Conservation (phyloP, 1,140 invertebrate genomes). For the Drosophila sucinea region DNA sequence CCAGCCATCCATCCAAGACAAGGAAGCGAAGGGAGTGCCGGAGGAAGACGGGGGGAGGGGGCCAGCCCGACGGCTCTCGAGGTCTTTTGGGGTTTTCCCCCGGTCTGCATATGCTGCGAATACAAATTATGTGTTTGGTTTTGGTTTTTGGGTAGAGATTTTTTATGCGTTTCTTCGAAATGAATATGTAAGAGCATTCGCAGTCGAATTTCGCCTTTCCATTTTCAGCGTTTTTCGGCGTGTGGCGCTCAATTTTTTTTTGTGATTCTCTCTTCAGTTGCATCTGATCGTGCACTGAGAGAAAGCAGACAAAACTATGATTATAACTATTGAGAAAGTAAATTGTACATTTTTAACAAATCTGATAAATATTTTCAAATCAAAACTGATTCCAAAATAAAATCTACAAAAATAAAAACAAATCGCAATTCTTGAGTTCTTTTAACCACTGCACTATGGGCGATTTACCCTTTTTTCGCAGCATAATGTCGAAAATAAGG, state of each 20-base stretch:
- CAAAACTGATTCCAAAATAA: too few species aligned
- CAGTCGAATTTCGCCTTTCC: conserved; percentile 48
- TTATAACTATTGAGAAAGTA: too few species aligned
- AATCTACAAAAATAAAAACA: too few species aligned
- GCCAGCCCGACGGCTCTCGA: not conserved
- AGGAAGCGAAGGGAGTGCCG: not conserved
- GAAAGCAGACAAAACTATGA: not conserved
- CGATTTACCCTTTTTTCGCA: too few species aligned
- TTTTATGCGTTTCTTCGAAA: conserved; percentile 54
- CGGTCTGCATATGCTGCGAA: conserved; percentile 53
- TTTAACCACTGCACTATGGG: too few species aligned
- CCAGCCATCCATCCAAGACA: too few species aligned
- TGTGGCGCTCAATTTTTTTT: conserved; percentile 57
- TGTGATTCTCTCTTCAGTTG: not conserved
- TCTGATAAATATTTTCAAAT: too few species aligned
- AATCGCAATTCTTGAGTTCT: too few species aligned
- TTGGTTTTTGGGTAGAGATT: not conserved
- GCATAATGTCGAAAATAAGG: too few species aligned
- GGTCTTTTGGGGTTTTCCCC: conserved; percentile 57
- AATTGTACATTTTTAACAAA: too few species aligned
- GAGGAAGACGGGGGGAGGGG: not conserved
- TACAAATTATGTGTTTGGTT: conserved; percentile 47
- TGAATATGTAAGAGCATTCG: conserved; percentile 68
- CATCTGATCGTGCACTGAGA: not conserved
- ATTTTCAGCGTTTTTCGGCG: conserved; percentile 50